Evolutionary conservation across 2,797 vertebrate species (phyloP), one percentile per base, ranked within the genome.

Genomic region (Alauda arvensis): DNA sequence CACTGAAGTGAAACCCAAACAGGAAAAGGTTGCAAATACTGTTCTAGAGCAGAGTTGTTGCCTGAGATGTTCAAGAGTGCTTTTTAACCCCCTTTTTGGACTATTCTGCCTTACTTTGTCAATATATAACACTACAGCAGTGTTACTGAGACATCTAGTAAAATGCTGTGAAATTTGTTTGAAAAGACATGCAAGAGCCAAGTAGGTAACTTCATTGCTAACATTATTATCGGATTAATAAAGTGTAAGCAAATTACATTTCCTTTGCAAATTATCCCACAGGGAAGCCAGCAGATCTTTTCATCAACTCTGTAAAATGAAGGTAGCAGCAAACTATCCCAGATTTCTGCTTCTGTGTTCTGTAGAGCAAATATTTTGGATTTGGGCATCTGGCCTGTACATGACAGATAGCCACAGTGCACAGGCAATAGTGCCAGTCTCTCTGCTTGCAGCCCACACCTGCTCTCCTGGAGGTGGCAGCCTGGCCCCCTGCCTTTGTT

Each of bases 401-500:
- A 2, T 39, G 66, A 61, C 51, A 60, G 77, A 61, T 10, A 2
- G 8, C 28, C 33, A 23, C 26, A 52, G 28, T 24, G 26, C 29
- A 24, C 19, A 28, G 61, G 56, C 16, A 21, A 14, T 5, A 48
- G 18, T 4, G 4, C 1, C 3, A 62, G 9, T 34, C 56, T 8
- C 6, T 17, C 52, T 62, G 26, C 56, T 52, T 6, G 2, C 48
- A 63, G 34, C 6, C 12, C 49, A 29, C 25, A 63, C 45, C 9
- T 75, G 49, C n/a, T 48, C 11, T 74, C 39, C 62, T 11, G 61
- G 25, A 53, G 31, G 6, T 28, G 4, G 5, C 43, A 65, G 55
- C 18, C 46, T 0, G 0, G 24, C 14, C 2, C 3, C 13, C 20
- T 7, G 21, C 18, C 46, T 84, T 61, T 0, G 0, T 39, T 37